Percentiles rank a stretch among this genome's conserved stretches.
phyloP scores from a whole-genome alignment of 1,140 invertebrate species.

The Lordiphosa stackelbergi region DNA sequence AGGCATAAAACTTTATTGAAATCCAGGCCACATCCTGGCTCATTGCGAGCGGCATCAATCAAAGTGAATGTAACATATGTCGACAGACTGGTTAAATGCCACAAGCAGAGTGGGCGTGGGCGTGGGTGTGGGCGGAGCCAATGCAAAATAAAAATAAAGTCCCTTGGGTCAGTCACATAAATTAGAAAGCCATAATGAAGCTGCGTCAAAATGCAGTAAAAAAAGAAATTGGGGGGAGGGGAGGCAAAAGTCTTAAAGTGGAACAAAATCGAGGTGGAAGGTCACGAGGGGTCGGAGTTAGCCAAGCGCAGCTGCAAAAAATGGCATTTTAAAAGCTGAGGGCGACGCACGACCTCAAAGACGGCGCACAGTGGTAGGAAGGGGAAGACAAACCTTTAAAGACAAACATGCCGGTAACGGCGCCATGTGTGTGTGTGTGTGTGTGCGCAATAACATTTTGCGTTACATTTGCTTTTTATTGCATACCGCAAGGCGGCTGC shows the following conservation, averaged over 20 bases:
- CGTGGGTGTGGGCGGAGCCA: conserved; percentile 6
- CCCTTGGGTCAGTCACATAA: conserved; percentile 36
- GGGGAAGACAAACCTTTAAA: conserved; percentile 33
- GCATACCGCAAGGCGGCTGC: conserved; percentile 65
- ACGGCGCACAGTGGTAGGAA: conserved; percentile 5
- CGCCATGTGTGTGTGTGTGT: conserved; percentile 46
- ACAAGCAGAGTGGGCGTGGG: conserved; percentile 24
- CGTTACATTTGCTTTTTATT: conserved; percentile 75
- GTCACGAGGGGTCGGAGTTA: conserved; percentile 46
- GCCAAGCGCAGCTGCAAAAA: conserved; percentile 66
- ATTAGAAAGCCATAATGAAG: conserved; percentile 30
- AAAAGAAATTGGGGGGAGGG: conserved; percentile 6
- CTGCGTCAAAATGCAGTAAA: conserved; percentile 16
- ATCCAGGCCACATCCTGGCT: conserved; percentile 40
- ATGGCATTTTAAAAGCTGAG: conserved; percentile 69
- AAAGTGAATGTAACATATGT: conserved; percentile 29
- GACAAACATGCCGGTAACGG: conserved; percentile 49
- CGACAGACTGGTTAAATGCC: conserved; percentile 50
- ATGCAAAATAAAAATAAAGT: conserved; percentile 24
- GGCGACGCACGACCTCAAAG: conserved; percentile 26
- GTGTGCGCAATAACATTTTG: conserved; percentile 74
- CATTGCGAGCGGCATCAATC: conserved; percentile 30
- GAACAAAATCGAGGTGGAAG: conserved; percentile 21
- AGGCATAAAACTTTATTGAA: conserved; percentile 61
- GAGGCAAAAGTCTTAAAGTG: conserved; percentile 24